Evolutionary conservation across 2,888 invertebrate genomes (phyloP).

Genomic region (Acanthosoma haemorrhoidale): DNA sequence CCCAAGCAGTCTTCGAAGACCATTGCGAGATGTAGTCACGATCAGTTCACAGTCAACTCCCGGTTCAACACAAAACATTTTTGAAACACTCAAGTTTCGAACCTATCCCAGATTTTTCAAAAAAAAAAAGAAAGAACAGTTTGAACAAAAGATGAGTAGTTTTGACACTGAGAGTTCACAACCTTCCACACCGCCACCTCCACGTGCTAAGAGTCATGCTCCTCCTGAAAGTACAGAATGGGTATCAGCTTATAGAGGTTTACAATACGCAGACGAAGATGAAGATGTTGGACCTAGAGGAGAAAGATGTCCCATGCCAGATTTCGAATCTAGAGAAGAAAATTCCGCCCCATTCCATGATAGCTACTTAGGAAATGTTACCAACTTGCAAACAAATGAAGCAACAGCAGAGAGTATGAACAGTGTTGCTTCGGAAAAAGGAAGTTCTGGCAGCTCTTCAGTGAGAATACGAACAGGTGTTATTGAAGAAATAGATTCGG

Average conservation of each 20-base stretch:
- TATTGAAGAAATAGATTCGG: constrained; percentile 79
- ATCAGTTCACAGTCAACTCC: constrained; percentile 31
- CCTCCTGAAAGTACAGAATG: constrained; percentile 50
- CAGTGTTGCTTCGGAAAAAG: constrained; percentile 38
- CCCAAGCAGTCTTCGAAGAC: constrained; percentile 39
- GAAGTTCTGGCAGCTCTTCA: constrained; percentile 40
- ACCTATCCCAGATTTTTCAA: constrained; percentile 68
- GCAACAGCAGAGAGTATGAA: constrained; percentile 36
- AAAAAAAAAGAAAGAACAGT: constrained; percentile 46
- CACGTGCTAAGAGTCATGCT: constrained; percentile 44
- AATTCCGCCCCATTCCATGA: constrained; percentile 30
- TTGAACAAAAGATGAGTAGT: constrained; percentile 47
- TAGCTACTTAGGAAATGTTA: constrained; percentile 30
- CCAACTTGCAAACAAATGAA: not conserved
- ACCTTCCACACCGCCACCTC: constrained; percentile 42
- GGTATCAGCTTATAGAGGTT: constrained; percentile 47
- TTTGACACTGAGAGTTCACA: constrained; percentile 45
- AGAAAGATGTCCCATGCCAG: constrained; percentile 25
- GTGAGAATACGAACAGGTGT: constrained; percentile 50
- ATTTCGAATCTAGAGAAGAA: constrained; percentile 29
- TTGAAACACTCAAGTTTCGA: constrained; percentile 62
- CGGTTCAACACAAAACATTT: constrained; percentile 55
- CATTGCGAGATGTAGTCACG: constrained; percentile 47
- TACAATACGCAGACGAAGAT: constrained; percentile 44
- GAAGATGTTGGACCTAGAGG: constrained; percentile 13